A percentile compares a stretch with the other conserved stretches of the same genome.
phyloP scores from a whole-genome alignment of 2,113 vertebrate species.

The Corapipo altera region DNA sequence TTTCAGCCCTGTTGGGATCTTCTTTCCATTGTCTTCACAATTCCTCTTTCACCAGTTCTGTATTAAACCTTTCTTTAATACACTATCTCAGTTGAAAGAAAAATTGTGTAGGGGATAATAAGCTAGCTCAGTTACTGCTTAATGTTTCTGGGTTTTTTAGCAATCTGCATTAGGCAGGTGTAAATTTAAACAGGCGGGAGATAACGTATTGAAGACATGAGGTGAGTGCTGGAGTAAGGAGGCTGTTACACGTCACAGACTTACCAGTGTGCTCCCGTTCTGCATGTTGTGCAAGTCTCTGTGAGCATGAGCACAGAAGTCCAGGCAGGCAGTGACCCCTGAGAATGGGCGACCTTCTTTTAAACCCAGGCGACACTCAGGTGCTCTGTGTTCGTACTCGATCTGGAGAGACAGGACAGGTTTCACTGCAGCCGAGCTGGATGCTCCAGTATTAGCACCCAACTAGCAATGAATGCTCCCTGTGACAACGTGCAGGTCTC shows the following conservation, averaged over 20 bases:
- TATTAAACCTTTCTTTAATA: background rate
- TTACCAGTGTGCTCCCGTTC: slow-evolving; percentile 94
- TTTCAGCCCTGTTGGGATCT: background rate
- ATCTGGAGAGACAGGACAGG: slow-evolving; percentile 74
- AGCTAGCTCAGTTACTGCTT: background rate
- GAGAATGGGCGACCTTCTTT: slow-evolving; percentile 96
- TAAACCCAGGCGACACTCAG: slow-evolving; percentile 89
- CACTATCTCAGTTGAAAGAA: background rate
- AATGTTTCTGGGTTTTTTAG: background rate
- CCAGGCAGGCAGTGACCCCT: slow-evolving; percentile 95
- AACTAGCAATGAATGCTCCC: background rate
- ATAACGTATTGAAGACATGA: background rate
- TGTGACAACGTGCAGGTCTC: background rate
- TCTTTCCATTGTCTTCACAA: background rate
- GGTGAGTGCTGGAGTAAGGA: background rate
- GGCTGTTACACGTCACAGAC: background rate
- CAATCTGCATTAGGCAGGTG: background rate
- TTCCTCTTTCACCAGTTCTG: background rate
- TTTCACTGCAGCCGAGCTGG: background rate
- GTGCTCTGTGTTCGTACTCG: slow-evolving; percentile 90
- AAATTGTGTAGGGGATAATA: background rate
- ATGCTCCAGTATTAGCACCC: background rate
- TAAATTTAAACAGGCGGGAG: background rate
- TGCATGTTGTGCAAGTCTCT: slow-evolving; percentile 98
- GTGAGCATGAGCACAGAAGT: slow-evolving; percentile 96